These are phyloP conservation scores for Harpalus rubripes DNA, from an alignment of 2,888 invertebrate species.

Conservation along the genomic window DNA sequence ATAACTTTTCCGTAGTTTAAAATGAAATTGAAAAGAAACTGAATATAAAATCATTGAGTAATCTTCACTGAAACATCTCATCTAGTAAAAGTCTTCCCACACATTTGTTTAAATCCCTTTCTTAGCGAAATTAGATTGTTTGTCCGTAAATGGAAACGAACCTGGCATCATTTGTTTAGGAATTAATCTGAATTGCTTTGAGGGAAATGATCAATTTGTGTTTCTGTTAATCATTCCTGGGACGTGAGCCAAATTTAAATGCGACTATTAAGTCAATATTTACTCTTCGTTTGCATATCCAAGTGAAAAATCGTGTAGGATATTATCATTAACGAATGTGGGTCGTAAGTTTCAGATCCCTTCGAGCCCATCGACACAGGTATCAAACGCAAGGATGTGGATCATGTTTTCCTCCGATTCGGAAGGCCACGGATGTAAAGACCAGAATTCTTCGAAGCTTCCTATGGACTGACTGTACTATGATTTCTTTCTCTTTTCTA, in stretches of 20 bases:
- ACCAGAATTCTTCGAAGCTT: constrained; percentile 44
- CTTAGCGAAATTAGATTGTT: constrained; percentile 25
- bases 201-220: constrained; percentile 36
- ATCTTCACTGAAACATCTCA: background rate
- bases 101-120: background rate
- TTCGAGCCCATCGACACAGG: constrained; percentile 79
- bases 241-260: constrained; percentile 27
- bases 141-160: constrained; percentile 14
- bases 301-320: background rate
- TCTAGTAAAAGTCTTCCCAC: background rate
- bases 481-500: constrained; percentile 42
- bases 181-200: constrained; percentile 26
- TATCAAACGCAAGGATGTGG: constrained; percentile 92
- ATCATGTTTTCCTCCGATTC: constrained; percentile 94
- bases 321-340: constrained; percentile 8
- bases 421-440: constrained; percentile 83
- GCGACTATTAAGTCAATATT: constrained; percentile 18
- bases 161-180: constrained; percentile 4
- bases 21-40: background rate
- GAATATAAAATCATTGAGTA: background rate
- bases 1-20: background rate
- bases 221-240: constrained; percentile 15
- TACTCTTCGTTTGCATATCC: constrained; percentile 12
- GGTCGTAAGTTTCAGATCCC: constrained; percentile 52
- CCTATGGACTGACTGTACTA: constrained; percentile 51